Base-by-base conservation (phyloP, 64 coral and sea anemone genomes). In the Pocillopora verrucosa region DNA sequence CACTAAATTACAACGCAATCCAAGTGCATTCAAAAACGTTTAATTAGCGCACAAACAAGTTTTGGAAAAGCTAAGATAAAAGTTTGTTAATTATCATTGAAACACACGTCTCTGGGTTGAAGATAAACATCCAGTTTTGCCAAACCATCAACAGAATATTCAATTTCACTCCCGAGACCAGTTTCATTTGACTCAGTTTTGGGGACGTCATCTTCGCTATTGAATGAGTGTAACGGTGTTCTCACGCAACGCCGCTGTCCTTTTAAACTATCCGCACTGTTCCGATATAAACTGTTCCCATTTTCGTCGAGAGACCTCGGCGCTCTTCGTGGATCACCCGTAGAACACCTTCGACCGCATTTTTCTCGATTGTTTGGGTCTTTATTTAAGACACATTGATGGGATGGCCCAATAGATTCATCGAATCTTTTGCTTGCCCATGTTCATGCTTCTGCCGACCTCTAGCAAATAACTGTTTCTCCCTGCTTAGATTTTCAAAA, bases 41-140 rank as follows among this genome's bases (percentile, higher is more conserved):
- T 30, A 30, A 30, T 30, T 30, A 30, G 30, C 30, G 30, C 30
- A 30, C 30, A 30, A 30, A 30, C 3, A 51, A 51, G 41, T 51
- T 51, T 3, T 51, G 41, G 41, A 51, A 51, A 51, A 51, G 41
- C 3, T 51, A 51, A 0, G 41, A 51, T 51, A 51, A 0, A 4
- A 25, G 3, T 11, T 24, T 68, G 16, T 84, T 51, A 69, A 58
- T 58, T 37, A 15, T 69, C 65, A 72, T 72, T 63, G 14, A 20
- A 57, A 85, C 64, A 57, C 24, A 38, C 25, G 37, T 65, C 9
- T 11, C 65, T 85, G 65, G 82, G 82, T 72, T 85, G 82, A 57
- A 88, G 86, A 62, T 88, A 88, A 60, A 88, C 59, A 76, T 88
- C 86, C 16, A 88, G 72, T 75, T 88, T 88, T 22, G 86, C 61